Evolutionary conservation across 2,797 vertebrate species (phyloP).

Genomic region (Morus bassanus): DNA sequence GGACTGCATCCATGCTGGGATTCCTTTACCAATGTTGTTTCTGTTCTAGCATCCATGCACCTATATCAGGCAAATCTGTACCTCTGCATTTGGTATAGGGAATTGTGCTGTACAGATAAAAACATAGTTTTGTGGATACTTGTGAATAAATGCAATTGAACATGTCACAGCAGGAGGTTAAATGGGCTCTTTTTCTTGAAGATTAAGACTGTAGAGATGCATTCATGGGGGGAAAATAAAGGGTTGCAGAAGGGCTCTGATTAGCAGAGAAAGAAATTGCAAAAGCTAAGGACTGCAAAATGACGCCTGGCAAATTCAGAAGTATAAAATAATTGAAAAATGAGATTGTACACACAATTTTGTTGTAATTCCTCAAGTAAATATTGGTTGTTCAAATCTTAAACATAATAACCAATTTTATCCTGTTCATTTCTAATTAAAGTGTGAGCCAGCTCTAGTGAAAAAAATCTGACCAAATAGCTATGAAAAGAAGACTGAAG

Average conservation of each 20-base stretch:
- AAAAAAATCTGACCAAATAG: background rate
- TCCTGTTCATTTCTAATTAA: background rate
- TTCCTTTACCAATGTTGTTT: background rate
- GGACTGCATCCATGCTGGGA: background rate
- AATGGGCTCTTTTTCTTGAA: conserved; percentile 10
- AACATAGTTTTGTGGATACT: background rate
- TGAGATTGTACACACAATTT: background rate
- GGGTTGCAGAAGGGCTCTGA: background rate
- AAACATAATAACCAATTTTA: background rate
- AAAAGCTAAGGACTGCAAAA: conserved; percentile 18
- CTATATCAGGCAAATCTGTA: background rate
- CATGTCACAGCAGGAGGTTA: background rate
- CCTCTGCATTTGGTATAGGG: background rate
- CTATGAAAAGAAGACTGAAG: background rate
- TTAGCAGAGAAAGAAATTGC: background rate
- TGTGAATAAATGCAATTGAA: conserved; percentile 45
- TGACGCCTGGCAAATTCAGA: background rate
- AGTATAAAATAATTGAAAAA: conserved; percentile 40
- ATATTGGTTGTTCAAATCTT: background rate
- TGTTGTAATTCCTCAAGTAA: background rate
- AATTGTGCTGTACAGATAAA: background rate
- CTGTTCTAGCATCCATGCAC: background rate
- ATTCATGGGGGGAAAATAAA: conserved; percentile 48
- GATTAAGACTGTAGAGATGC: conserved; percentile 14
- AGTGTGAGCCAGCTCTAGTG: background rate